A percentile compares a stretch with the other conserved stretches of the same genome.
Conservation (phyloP, 1,140 invertebrate genomes). For the Drosophila bifasciata region DNA sequence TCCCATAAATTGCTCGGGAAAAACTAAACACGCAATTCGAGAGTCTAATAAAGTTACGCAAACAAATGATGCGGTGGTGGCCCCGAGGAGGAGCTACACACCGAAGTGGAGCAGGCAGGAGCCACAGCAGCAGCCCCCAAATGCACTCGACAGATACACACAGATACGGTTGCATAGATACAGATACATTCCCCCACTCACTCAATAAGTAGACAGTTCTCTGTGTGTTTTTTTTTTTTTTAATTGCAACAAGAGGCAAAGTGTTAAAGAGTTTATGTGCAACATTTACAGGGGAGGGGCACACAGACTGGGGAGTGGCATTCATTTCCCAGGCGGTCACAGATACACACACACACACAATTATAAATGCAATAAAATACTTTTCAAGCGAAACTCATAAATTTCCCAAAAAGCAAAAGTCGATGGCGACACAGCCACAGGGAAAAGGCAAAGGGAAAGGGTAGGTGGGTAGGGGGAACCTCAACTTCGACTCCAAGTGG, state of each 20-base stretch:
- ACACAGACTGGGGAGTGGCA: conserved; percentile 28
- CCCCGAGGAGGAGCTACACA: conserved; percentile 53
- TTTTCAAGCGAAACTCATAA: conserved; percentile 83
- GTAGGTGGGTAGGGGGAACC: conserved; percentile 26
- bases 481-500: conserved; percentile 19
- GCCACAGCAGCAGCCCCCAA: conserved; percentile 33
- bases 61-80: conserved; percentile 79
- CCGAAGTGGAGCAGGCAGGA: conserved; percentile 63
- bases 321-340: conserved; percentile 69
- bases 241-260: conserved; percentile 81
- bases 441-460: conserved; percentile 50
- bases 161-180: conserved; percentile 43
- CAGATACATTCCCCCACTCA: conserved; percentile 63
- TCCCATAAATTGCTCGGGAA: conserved; percentile 73
- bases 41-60: conserved; percentile 82
- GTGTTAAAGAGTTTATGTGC: conserved; percentile 84
- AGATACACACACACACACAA: conserved; percentile 58
- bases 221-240: conserved; percentile 37
- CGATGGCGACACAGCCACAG: conserved; percentile 50
- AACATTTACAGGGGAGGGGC: conserved; percentile 64
- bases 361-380: conserved; percentile 83
- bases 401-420: conserved; percentile 77
- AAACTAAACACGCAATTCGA: conserved; percentile 81
- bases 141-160: conserved; percentile 64
- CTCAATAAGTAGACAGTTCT: conserved; percentile 70